phyloP scores from a whole-genome alignment of 2,888 invertebrate genomes.

The Drosophila affinis region DNA sequence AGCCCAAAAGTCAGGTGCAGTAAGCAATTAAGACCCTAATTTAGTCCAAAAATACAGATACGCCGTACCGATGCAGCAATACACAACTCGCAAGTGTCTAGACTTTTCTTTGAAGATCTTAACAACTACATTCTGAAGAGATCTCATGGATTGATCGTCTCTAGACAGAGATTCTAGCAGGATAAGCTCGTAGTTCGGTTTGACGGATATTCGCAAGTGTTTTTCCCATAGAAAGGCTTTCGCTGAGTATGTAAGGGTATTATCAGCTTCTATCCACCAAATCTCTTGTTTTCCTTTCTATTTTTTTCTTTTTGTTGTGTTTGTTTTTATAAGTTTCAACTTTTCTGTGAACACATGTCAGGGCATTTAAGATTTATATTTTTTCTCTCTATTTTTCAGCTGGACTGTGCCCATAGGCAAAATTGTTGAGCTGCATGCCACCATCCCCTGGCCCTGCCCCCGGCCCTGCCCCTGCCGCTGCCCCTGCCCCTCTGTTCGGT shows the following conservation, averaged over 20 bases:
- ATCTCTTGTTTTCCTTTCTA: slow-evolving; percentile 13
- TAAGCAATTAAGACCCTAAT: no score
- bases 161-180: background rate
- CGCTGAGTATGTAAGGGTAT: slow-evolving; percentile 20
- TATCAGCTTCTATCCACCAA: background rate
- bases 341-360: slow-evolving; percentile 65
- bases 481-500: slow-evolving; percentile 9
- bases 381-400: slow-evolving; percentile 17
- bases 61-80: no score
- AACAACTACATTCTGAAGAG: background rate
- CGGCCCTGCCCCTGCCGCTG: no score
- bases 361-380: slow-evolving; percentile 73
- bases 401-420: slow-evolving; percentile 31
- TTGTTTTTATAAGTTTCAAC: slow-evolving; percentile 31
- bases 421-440: slow-evolving; percentile 36
- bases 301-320: no score
- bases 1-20: no score
- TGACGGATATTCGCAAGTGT: background rate
- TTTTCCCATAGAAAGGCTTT: background rate
- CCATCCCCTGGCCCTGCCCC: slow-evolving; percentile 2
- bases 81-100: no score
- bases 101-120: no score
- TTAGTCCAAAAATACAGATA: no score
- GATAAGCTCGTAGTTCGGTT: background rate
- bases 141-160: background rate